Evolutionary conservation across 2,888 invertebrate species (phyloP).

Genomic region (Caenorhabditis afra): DNA sequence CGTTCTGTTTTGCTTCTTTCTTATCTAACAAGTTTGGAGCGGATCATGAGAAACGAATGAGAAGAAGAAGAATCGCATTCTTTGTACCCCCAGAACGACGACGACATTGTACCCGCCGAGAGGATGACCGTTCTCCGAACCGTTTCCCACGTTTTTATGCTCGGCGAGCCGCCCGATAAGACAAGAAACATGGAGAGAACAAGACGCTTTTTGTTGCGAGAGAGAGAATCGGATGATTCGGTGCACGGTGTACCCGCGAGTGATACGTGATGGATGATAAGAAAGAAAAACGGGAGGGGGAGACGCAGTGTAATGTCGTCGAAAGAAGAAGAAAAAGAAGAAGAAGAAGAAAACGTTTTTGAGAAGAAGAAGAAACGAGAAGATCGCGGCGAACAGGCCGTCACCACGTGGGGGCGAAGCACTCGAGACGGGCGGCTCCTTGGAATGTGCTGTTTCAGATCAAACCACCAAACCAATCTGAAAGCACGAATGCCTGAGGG

Average conservation of each 20-base stretch:
- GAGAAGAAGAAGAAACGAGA: neutral
- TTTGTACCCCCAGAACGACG: conserved; percentile 14
- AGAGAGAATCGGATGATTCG: neutral
- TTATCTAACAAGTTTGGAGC: too few species aligned
- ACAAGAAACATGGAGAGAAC: neutral
- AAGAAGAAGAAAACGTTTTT: neutral
- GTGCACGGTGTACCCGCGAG: conserved; percentile 32
- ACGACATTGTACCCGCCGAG: conserved; percentile 11
- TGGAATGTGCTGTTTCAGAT: neutral
- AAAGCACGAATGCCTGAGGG: too few species aligned
- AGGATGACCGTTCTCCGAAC: neutral
- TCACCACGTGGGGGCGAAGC: conserved; percentile 17
- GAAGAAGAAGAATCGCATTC: neutral
- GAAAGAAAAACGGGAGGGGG: conserved; percentile 12
- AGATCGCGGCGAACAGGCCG: conserved; percentile 1
- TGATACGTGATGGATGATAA: conserved; percentile 29
- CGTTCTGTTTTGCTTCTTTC: too few species aligned
- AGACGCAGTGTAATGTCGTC: conserved; percentile 18
- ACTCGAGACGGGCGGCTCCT: neutral
- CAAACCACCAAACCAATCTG: too few species aligned
- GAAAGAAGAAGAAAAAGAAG: neutral
- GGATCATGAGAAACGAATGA: too few species aligned
- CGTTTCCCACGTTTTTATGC: neutral
- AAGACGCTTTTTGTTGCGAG: neutral
- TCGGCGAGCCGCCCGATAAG: neutral